These are phyloP conservation scores for Pygmarrhopalites habei DNA, from an alignment of 1,140 invertebrate genomes.

Conservation along the genomic window DNA sequence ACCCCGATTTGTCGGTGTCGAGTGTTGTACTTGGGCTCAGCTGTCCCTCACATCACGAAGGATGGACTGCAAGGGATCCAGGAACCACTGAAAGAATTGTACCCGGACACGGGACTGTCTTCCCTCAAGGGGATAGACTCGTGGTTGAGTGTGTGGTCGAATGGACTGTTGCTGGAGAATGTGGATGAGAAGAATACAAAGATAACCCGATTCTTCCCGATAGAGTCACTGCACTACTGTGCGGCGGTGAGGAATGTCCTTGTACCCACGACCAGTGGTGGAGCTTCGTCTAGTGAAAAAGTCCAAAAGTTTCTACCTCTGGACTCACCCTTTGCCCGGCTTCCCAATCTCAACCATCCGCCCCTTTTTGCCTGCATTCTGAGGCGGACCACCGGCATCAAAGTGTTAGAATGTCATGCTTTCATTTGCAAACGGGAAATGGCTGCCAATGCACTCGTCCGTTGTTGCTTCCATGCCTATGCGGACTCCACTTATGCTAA, in stretches of 20 bases:
- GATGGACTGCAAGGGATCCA: slow-evolving; percentile 96
- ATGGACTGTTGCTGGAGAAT: slow-evolving; percentile 91
- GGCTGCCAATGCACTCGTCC: slow-evolving; percentile 84
- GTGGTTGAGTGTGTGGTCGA: slow-evolving; percentile 95
- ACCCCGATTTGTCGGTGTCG: slow-evolving; percentile 91
- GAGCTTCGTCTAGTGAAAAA: slow-evolving; percentile 48
- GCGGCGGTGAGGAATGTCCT: slow-evolving; percentile 81
- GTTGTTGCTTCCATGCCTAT: slow-evolving; percentile 91
- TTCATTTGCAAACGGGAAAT: slow-evolving; percentile 96
- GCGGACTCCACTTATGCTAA: slow-evolving; percentile 87
- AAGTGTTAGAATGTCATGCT: slow-evolving; percentile 97
- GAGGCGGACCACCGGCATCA: slow-evolving; percentile 91
- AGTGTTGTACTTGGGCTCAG: slow-evolving; percentile 95
- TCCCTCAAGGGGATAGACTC: slow-evolving; percentile 89
- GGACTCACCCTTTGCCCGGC: slow-evolving; percentile 88
- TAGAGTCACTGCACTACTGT: slow-evolving; percentile 93
- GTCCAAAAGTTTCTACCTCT: slow-evolving; percentile 72
- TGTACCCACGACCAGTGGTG: slow-evolving; percentile 51
- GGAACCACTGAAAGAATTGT: slow-evolving; percentile 90
- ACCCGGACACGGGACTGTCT: slow-evolving; percentile 79
- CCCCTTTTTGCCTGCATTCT: slow-evolving; percentile 95
- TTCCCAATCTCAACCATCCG: slow-evolving; percentile 76
- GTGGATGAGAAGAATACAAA: slow-evolving; percentile 91
- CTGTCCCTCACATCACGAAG: slow-evolving; percentile 94
- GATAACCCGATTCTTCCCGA: slow-evolving; percentile 94